Evolutionary conservation across 2,888 invertebrate species (phyloP), one percentile per base, ranked within the genome.

Genomic region (Congeria kusceri): DNA sequence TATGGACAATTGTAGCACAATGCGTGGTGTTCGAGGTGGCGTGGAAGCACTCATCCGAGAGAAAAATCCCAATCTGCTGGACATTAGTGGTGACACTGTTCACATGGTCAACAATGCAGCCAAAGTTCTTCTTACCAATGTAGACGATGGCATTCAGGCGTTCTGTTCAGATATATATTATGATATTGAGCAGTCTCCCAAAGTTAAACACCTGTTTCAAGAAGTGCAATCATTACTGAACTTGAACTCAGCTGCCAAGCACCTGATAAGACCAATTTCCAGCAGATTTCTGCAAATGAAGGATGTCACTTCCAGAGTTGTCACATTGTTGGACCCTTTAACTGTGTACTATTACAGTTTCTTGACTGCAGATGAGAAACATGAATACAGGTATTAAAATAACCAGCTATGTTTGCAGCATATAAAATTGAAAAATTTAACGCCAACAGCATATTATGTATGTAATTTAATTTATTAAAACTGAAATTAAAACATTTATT

Each of bases 341-440:
- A 73, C 58, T 29, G 59, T 78, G 1, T 78, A 73, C 28, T 78
- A 78, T 56, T 63, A 49, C 44, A 56, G 59, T 27, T 78, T 73
- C 32, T 29, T 78, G 59, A 47, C 68, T n/a, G 78, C 68, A 4
- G 68, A 78, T 25, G 78, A 78, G 32, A 78, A 73, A 57, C 15
- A 2, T 11, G 15, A 47, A 32, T 57, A 71, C 62, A 77, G 71
- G 77, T 77, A 28, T 11, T 32, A 4, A 32, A n/a, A n/a, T n/a
- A n/a, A n/a, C n/a, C n/a, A n/a, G n/a, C n/a, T n/a, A n/a, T n/a
- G n/a, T n/a, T n/a, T n/a, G n/a, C n/a, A n/a, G n/a, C n/a, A n/a
- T n/a, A n/a, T n/a, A n/a, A n/a, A n/a, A n/a, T n/a, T n/a, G n/a
- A n/a, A n/a, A n/a, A n/a, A n/a, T n/a, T n/a, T n/a, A n/a, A n/a